Percentiles rank a stretch among this genome's conserved stretches.
phyloP scores from a whole-genome alignment of 2,797 vertebrate genomes.

The Chaetophractus vellerosus region DNA sequence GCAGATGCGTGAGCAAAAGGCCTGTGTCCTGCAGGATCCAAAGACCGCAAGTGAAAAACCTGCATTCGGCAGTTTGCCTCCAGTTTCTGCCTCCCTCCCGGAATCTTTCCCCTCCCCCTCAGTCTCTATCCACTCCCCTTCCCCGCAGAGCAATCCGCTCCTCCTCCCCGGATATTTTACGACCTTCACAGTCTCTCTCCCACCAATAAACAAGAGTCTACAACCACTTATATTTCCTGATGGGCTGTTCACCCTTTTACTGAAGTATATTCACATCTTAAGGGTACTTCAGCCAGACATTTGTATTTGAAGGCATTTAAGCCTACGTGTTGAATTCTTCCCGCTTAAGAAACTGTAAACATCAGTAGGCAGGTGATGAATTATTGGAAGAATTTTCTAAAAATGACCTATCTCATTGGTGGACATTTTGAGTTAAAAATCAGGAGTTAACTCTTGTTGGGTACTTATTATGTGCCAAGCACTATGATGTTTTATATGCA shows the following conservation, averaged over 20 bases:
- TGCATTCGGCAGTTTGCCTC: neutral
- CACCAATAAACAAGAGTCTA: neutral
- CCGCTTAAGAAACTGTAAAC: neutral
- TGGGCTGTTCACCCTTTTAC: neutral
- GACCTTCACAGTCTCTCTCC: neutral
- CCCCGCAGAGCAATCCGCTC: neutral
- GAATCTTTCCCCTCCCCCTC: neutral
- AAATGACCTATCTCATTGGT: neutral
- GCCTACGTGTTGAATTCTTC: neutral
- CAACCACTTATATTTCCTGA: neutral
- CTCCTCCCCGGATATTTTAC: neutral
- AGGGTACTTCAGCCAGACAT: neutral
- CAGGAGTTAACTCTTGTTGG: neutral
- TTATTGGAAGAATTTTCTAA: constrained; percentile 15
- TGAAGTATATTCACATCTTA: neutral
- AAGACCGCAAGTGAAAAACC: neutral
- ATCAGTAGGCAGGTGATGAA: neutral
- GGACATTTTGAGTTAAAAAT: constrained; percentile 18
- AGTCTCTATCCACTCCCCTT: neutral
- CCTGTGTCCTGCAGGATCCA: neutral
- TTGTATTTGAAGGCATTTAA: neutral
- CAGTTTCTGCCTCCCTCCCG: neutral
- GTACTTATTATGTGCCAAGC: neutral
- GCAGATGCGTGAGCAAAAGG: neutral
- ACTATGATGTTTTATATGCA: neutral